Base-by-base conservation (phyloP, 2,113 vertebrate species). In the Trogon surrucura region DNA sequence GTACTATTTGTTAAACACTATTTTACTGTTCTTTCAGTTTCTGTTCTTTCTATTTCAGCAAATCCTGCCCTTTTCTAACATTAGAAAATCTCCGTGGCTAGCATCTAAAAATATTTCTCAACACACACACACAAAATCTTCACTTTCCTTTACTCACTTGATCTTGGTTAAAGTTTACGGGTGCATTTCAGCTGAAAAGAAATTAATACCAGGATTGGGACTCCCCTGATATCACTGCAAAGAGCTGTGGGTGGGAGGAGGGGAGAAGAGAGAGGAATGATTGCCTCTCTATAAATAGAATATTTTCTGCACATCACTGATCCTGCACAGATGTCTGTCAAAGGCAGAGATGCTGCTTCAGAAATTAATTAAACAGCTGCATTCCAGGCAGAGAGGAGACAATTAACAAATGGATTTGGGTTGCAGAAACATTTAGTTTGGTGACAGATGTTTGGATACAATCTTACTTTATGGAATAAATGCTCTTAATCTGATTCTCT, bases 321-420 rank as follows among this genome's bases (percentile, higher is more conserved):
- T 58, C 82, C 92, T 96, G 71, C 88, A 91, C 90, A 96, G 84
- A 93, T 96, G 92, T 95, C 87, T 97, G 93, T 88, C 89, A 91
- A 34, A 73, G 96, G 82, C 86, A 92, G 45, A 64, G 91, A 92
- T 58, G 60, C 75, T 82, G 34, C 48, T 89, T 90, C 90, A 93
- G 79, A 91, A 94, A 91, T 92, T 91, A 75, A 82, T 93, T 94
- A 67, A 93, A 91, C 89, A 84, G 91, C 62, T 97, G 66, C 83
- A 91, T 95, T 96, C 88, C 88, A 93, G 86, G 75, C 70, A 95
- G 16, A 95, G 19, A 94, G 70, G 61, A 96, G 84, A 91, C 79
- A 94, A 93, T 94, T 93, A 92, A 86, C 47, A 66, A 95, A 91
- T 85, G 67, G 54, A 83, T 85, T 80, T 83, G 38, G 34, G 30